Evolutionary conservation across 92 coral and sea anemone genomes (phyloP), one percentile per base, ranked within the genome.

Genomic region (Meandrina meandrites): DNA sequence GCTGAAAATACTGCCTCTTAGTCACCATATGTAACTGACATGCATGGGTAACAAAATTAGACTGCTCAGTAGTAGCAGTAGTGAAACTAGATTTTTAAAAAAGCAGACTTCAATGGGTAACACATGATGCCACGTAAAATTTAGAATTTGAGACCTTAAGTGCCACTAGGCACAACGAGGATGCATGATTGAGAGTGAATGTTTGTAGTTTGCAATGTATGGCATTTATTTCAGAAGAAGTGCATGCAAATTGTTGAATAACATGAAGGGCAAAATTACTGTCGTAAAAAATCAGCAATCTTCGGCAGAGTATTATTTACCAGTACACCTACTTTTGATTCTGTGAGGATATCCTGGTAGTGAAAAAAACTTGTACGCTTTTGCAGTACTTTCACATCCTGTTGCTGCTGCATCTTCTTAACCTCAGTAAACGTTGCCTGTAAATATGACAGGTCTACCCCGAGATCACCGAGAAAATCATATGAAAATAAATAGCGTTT

Each of bases 321-420:
- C 24, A 36, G 21, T 75, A 18, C 51, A 75, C 81, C 54, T 54
- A 78, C 81, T 30, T 78, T 78, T 78, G 36, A 78, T 78, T 18
- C 54, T 34, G 27, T 53, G 81, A 21, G 31, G 81, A 40, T 78
- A 53, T 78, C 81, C 67, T 24, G 67, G 81, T 78, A 51, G n/a
- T 10, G 81, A 45, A 32, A 78, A 78, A 21, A 0, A 78, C 31
- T 78, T 78, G 30, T 78, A 78, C 12, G 81, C 42, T 78, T 78
- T 51, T 22, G 70, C 27, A 18, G 81, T 78, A 64, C 81, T 78
- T 78, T 53, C 81, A 64, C 81, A 78, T 53, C 81, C 81, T 30
- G 81, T 78, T 17, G 81, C 50, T 78, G 81, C 81, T 15, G 69
- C 81, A 78, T 78, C 36, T 78, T 78, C 36, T 78, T 69, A n/a